phyloP scores from a whole-genome alignment of 2,888 invertebrate species.

The Lasiommata megera region DNA sequence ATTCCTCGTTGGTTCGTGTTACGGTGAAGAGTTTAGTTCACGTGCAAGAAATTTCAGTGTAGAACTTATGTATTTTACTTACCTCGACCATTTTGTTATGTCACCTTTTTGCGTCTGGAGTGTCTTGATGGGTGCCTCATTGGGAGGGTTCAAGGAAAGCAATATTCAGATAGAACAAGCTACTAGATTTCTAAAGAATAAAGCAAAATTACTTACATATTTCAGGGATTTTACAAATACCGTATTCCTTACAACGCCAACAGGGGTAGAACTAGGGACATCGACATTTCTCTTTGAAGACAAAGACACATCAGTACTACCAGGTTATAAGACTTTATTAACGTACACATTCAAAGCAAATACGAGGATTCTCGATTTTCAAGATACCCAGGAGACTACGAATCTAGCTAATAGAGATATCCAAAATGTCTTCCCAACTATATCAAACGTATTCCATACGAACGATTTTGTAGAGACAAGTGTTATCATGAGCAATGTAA shows the following conservation, averaged over 20 bases:
- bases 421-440: neutral
- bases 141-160: neutral
- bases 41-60: slow-evolving; percentile 68
- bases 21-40: slow-evolving; percentile 59
- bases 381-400: slow-evolving; percentile 53
- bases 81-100: slow-evolving; percentile 61
- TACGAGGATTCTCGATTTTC: slow-evolving; percentile 48
- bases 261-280: slow-evolving; percentile 56
- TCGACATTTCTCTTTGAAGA: slow-evolving; percentile 67
- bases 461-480: slow-evolving; percentile 80
- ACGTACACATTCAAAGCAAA: neutral
- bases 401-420: slow-evolving; percentile 59
- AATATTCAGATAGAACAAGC: slow-evolving; percentile 54
- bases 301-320: slow-evolving; percentile 49
- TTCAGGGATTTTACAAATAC: slow-evolving; percentile 49
- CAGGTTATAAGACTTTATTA: neutral
- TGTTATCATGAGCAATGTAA: slow-evolving; percentile 84
- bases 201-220: slow-evolving; percentile 45
- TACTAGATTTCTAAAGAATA: slow-evolving; percentile 55
- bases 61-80: slow-evolving; percentile 60
- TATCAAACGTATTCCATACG: slow-evolving; percentile 47
- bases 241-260: slow-evolving; percentile 51
- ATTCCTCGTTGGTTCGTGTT: slow-evolving; percentile 20
- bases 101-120: slow-evolving; percentile 76
- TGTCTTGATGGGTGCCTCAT: slow-evolving; percentile 52